Percentiles rank a stretch among this genome's conserved stretches.
Evolutionary conservation across 2,797 vertebrate species (phyloP).

Genomic region (Myiotriccus ornatus): DNA sequence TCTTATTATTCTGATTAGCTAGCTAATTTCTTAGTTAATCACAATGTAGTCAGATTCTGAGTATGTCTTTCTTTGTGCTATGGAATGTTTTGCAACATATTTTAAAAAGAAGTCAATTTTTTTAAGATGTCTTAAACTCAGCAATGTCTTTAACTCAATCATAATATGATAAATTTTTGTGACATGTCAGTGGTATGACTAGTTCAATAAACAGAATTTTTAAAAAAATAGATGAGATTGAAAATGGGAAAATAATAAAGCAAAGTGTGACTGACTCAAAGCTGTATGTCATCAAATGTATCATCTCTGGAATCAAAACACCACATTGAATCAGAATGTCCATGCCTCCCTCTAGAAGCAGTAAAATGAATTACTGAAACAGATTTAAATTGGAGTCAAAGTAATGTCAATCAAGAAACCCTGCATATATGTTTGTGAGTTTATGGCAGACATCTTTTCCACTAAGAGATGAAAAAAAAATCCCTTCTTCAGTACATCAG

Average conservation of each 20-base stretch:
- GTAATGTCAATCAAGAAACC: background rate
- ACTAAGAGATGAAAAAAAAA: background rate
- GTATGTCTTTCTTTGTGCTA: background rate
- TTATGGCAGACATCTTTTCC: background rate
- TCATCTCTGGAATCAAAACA: background rate
- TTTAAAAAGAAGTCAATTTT: background rate
- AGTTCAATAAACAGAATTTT: background rate
- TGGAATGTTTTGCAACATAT: background rate
- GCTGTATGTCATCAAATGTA: background rate
- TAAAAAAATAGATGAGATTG: background rate
- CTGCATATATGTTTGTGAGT: background rate
- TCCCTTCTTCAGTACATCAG: background rate
- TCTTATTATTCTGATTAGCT: background rate
- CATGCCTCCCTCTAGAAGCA: background rate
- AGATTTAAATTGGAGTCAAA: background rate
- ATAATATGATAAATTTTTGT: background rate
- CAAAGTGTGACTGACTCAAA: background rate
- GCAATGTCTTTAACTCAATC: too few relatives aligned
- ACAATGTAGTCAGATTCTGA: background rate
- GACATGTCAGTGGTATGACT: background rate
- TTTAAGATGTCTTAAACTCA: background rate
- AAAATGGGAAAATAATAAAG: background rate
- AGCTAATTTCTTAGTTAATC: background rate
- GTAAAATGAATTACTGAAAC: background rate
- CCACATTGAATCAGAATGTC: background rate